Evolutionary conservation across 2,113 vertebrate genomes (phyloP).

Genomic region (Pteropus alecto): DNA sequence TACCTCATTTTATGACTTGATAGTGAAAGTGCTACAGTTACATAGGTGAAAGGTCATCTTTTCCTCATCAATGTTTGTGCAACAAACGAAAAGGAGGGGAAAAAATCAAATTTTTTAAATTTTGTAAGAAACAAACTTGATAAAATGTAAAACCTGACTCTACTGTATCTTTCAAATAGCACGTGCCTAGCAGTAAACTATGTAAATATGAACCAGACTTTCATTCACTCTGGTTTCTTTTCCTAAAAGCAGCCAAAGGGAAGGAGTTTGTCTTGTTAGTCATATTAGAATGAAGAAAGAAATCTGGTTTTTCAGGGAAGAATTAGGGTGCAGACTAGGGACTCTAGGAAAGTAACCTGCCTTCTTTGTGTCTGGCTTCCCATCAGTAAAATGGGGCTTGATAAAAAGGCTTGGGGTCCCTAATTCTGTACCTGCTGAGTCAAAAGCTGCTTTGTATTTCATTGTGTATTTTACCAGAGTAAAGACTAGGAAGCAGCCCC

Average conservation of each 20-base stretch:
- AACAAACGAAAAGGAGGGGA: slow-evolving; percentile 50
- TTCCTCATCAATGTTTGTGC: slow-evolving; percentile 34
- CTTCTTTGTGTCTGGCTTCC: slow-evolving; percentile 65
- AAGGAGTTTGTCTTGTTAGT: slow-evolving; percentile 79
- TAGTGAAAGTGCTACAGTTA: slow-evolving; percentile 63
- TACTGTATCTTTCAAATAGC: slow-evolving; percentile 74
- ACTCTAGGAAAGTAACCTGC: slow-evolving; percentile 46
- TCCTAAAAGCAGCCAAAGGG: slow-evolving; percentile 78
- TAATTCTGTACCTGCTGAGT: slow-evolving; percentile 73
- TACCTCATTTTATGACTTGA: slow-evolving; percentile 54
- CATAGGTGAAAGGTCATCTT: slow-evolving; percentile 65
- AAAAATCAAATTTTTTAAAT: slow-evolving; percentile 49
- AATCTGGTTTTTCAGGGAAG: slow-evolving; percentile 60
- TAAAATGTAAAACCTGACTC: slow-evolving; percentile 77
- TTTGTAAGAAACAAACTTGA: slow-evolving; percentile 72
- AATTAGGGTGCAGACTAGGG: slow-evolving; percentile 59
- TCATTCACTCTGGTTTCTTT: slow-evolving; percentile 81
- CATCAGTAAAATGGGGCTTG: slow-evolving; percentile 72
- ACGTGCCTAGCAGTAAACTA: slow-evolving; percentile 76
- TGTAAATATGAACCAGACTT: slow-evolving; percentile 80
- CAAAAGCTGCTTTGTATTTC: slow-evolving; percentile 73
- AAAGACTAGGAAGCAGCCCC: slow-evolving; percentile 57
- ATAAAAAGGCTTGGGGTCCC: slow-evolving; percentile 78
- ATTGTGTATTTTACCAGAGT: slow-evolving; percentile 66
- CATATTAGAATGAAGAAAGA: slow-evolving; percentile 69